phyloP scores from a whole-genome alignment of 2,113 vertebrate genomes.

The Aegotheles bennettii region DNA sequence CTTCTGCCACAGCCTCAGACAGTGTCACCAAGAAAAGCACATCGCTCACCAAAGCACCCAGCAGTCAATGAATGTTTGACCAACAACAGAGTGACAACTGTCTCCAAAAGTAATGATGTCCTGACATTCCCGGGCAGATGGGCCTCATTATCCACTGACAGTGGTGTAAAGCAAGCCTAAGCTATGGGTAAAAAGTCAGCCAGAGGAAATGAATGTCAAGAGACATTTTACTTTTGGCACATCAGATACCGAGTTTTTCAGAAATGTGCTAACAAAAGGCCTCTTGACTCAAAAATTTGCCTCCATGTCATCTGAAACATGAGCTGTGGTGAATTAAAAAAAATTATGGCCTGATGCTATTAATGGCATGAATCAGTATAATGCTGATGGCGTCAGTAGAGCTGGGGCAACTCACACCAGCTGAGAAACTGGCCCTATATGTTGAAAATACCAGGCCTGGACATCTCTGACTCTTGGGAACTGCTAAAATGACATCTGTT shows the following conservation, averaged over 20 bases:
- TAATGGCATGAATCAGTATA: not conserved
- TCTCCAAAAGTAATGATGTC: not conserved
- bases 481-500: not conserved
- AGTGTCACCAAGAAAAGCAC: not conserved
- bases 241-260: not conserved
- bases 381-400: not conserved
- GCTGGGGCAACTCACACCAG: not conserved
- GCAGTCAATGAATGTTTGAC: not conserved
- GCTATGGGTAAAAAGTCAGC: not conserved
- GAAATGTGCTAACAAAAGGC: not conserved
- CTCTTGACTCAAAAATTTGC: slow-evolving; percentile 13
- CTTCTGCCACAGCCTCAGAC: not conserved
- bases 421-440: not conserved
- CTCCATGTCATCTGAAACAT: not conserved
- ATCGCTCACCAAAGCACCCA: accelerated
- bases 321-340: not conserved
- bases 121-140: not conserved
- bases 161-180: not conserved
- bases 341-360: not conserved
- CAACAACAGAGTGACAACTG: not conserved
- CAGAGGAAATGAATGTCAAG: not conserved
- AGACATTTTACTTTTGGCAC: not conserved
- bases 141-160: not conserved
- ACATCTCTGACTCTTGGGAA: not conserved
- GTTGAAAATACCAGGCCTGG: not conserved